These are phyloP conservation scores for Rhynchopsitta pachyrhyncha DNA, from an alignment of 2,113 vertebrate genomes.

Conservation along the genomic window DNA sequence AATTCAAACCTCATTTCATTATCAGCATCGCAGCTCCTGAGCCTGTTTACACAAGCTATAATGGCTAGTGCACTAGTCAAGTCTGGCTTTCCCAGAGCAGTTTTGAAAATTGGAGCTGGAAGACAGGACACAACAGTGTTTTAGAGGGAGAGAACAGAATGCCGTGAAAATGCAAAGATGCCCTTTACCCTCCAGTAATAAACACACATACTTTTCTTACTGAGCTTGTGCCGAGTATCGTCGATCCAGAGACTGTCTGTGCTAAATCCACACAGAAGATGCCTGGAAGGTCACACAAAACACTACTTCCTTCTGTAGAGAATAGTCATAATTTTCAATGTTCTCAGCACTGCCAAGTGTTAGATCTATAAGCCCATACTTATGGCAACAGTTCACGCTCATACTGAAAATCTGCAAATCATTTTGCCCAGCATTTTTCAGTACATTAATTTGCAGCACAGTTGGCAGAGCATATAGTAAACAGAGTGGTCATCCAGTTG, in stretches of 20 bases:
- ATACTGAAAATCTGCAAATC: conserved; percentile 5
- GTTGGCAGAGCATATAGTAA: not conserved
- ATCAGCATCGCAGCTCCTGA: not conserved
- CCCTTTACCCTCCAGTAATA: not conserved
- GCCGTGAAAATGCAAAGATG: not conserved
- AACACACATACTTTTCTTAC: not conserved
- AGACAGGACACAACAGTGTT: not conserved
- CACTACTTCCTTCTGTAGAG: not conserved
- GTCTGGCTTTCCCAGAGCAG: not conserved
- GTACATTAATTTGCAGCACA: conserved; percentile 14
- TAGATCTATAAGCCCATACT: conserved; percentile 11
- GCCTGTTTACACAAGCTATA: not conserved
- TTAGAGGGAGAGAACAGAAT: not conserved
- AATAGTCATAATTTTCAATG: not conserved
- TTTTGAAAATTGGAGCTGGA: not conserved
- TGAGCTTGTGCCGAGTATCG: not conserved
- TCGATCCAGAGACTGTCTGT: not conserved
- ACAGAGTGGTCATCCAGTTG: not conserved
- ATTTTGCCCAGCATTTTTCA: conserved; percentile 12
- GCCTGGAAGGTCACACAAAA: not conserved
- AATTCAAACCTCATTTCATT: not conserved
- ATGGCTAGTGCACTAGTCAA: rapidly evolving
- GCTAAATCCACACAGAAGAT: not conserved
- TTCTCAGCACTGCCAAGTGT: conserved; percentile 9
- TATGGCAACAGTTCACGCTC: not conserved